Percentiles rank a stretch among this genome's conserved stretches.
phyloP scores from a whole-genome alignment of 2,888 invertebrate genomes.

The Caradrina clavipalpis region DNA sequence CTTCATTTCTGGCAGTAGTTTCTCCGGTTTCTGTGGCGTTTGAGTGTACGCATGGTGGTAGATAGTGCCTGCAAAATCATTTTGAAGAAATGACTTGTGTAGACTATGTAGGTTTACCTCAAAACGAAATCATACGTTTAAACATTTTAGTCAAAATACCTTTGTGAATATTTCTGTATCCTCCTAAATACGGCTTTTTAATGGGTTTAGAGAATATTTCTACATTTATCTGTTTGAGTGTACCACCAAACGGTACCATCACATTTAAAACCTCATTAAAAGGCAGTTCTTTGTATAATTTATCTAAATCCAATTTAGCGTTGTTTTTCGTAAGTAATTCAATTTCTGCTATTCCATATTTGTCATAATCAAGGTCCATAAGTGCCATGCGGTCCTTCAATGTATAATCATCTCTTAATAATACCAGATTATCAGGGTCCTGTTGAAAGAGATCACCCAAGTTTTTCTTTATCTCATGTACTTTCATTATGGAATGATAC shows the following conservation, averaged over 20 bases:
- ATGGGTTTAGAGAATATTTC: constrained; percentile 89
- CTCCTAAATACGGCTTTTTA: constrained; percentile 95
- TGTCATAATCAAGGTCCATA: constrained; percentile 86
- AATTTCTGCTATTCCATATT: constrained; percentile 87
- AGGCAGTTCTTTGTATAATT: constrained; percentile 84
- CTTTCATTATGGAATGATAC: constrained; percentile 88
- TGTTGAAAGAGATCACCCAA: constrained; percentile 91
- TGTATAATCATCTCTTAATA: constrained; percentile 85
- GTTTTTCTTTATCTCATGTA: constrained; percentile 92
- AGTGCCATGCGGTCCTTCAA: constrained; percentile 85
- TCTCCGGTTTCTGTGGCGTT: constrained; percentile 92
- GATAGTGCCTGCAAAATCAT: constrained; percentile 85
- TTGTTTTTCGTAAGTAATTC: constrained; percentile 85
- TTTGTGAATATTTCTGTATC: constrained; percentile 94
- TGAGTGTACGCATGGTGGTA: constrained; percentile 96
- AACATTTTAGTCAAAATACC: constrained; percentile 77
- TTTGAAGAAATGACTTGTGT: not conserved
- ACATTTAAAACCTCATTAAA: constrained; percentile 86
- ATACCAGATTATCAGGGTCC: constrained; percentile 85
- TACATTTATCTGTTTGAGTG: constrained; percentile 84
- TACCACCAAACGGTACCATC: constrained; percentile 82
- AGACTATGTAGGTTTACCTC: not conserved
- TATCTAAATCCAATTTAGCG: constrained; percentile 81
- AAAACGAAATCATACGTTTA: constrained; percentile 3
- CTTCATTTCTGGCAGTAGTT: constrained; percentile 87